Percentiles rank a stretch among this genome's conserved stretches.
Evolutionary conservation across 92 coral and sea anemone genomes (phyloP).

Genomic region (Galaxea fascicularis): DNA sequence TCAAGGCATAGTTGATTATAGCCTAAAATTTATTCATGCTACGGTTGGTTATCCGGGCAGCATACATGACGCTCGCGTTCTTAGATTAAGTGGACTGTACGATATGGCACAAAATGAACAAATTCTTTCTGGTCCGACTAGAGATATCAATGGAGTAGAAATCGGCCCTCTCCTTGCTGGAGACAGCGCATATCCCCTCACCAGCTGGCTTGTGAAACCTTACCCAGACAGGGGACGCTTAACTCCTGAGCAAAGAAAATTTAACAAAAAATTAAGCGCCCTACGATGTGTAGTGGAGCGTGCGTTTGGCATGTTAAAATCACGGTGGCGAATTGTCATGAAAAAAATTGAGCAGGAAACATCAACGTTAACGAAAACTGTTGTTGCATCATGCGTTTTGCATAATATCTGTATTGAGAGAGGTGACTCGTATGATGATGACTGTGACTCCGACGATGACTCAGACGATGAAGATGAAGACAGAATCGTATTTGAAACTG

Average conservation of each 20-base stretch:
- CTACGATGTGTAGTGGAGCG: slow-evolving; percentile 40
- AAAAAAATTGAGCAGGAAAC: slow-evolving; percentile 40
- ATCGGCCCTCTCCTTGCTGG: slow-evolving; percentile 43
- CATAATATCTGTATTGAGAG: slow-evolving; percentile 40
- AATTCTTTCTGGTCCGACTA: slow-evolving; percentile 8
- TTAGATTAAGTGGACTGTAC: background rate
- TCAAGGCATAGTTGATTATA: slow-evolving; percentile 44
- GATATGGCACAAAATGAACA: background rate
- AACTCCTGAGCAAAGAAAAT: slow-evolving; percentile 42
- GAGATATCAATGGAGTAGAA: background rate
- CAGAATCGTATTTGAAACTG: slow-evolving; percentile 4
- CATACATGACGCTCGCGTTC: slow-evolving; percentile 8
- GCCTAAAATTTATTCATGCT: slow-evolving; percentile 56
- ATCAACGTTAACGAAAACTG: slow-evolving; percentile 28
- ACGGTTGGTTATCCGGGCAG: slow-evolving; percentile 10
- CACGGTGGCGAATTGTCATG: slow-evolving; percentile 40
- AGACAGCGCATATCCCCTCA: slow-evolving; percentile 57
- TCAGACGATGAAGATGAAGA: slow-evolving; percentile 11
- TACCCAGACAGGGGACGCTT: slow-evolving; percentile 39
- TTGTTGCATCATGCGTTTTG: slow-evolving; percentile 38
- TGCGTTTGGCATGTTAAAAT: slow-evolving; percentile 42
- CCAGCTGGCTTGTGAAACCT: slow-evolving; percentile 47
- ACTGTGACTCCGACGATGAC: slow-evolving; percentile 38
- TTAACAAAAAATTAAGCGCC: slow-evolving; percentile 40
- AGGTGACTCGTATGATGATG: slow-evolving; percentile 50